Evolutionary conservation across 2,888 invertebrate genomes (phyloP), one percentile per base, ranked within the genome.

Genomic region (Rambutsinella grinnellia): DNA sequence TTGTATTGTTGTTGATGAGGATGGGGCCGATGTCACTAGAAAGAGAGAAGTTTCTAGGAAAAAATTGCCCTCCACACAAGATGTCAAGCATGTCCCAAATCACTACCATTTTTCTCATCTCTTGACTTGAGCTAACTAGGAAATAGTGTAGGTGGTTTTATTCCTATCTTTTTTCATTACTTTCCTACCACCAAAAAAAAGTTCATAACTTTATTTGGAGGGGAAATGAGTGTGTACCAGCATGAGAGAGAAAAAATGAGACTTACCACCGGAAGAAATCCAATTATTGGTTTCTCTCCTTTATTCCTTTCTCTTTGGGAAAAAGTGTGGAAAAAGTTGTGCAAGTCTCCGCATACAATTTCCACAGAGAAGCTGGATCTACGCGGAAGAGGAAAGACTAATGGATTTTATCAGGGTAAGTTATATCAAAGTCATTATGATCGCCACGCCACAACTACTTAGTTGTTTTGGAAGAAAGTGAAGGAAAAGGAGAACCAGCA

Each of bases 231-330:
- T n/a, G n/a, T n/a, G n/a, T n/a, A n/a, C n/a, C n/a, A n/a, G n/a
- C 36, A 36, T 13, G 36, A 49, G 27, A 8, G 51, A 23, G 47
- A 70, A 61, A 65, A 51, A 66, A 77, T 63, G 61, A 27, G 54
- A 58, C 54, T 28, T 49, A 36, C 57, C 63, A 76, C 70, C 72
- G 67, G 72, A 79, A 71, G 74, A 80, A 80, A 80, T 80, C 79
- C 79, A 80, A 80, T 80, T 80, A 76, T 79, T 80, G 70, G 79
- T 68, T 74, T 74, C 76, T 69, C 53, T 63, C 56, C 54, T 47
- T 66, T 56, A 70, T 62, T 67, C 70, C 62, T 57, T 58, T 28
- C 28, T 23, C 47, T 54, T 24, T 2, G 21, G 36, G 47, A 61
- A 58, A 69, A 58, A 58, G 65, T 70, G 69, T 70, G 58, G 60